These are phyloP conservation scores for Pandemis heparana DNA, from an alignment of 2,888 invertebrate species.

Conservation along the genomic window DNA sequence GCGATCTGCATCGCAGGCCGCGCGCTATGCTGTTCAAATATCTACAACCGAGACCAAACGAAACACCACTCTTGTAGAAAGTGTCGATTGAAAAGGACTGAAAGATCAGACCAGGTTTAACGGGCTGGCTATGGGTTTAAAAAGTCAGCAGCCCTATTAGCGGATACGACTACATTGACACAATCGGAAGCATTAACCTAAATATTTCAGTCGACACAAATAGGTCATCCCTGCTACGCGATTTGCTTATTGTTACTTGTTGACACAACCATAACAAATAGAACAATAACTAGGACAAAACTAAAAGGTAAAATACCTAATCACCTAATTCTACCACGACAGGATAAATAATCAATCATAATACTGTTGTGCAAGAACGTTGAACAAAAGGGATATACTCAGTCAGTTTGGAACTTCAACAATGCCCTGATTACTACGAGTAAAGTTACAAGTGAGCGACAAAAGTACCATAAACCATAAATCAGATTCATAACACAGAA, in stretches of 20 bases:
- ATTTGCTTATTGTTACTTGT: too few relatives aligned
- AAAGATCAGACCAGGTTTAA: not conserved
- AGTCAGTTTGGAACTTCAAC: not conserved
- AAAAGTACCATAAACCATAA: slow-evolving; percentile 5
- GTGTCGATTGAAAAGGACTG: not conserved
- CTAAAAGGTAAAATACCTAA: too few relatives aligned
- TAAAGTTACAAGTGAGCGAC: not conserved
- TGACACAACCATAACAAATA: not conserved
- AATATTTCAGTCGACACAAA: too few relatives aligned
- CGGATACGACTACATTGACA: not conserved
- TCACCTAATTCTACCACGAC: too few relatives aligned
- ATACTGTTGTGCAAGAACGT: not conserved
- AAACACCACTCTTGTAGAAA: not conserved
- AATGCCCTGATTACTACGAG: not conserved
- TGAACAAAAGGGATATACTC: not conserved
- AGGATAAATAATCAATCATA: not conserved
- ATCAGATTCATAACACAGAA: not conserved
- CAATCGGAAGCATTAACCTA: not conserved
- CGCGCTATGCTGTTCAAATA: not conserved
- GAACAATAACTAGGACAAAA: not conserved
- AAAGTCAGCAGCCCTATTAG: not conserved
- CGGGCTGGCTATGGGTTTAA: not conserved
- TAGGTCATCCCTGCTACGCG: too few relatives aligned
- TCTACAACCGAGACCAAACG: not conserved
- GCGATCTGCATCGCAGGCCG: slow-evolving; percentile 8